Conservation (phyloP, 1,140 invertebrate species). For the Macrosteles quadrilineatus region DNA sequence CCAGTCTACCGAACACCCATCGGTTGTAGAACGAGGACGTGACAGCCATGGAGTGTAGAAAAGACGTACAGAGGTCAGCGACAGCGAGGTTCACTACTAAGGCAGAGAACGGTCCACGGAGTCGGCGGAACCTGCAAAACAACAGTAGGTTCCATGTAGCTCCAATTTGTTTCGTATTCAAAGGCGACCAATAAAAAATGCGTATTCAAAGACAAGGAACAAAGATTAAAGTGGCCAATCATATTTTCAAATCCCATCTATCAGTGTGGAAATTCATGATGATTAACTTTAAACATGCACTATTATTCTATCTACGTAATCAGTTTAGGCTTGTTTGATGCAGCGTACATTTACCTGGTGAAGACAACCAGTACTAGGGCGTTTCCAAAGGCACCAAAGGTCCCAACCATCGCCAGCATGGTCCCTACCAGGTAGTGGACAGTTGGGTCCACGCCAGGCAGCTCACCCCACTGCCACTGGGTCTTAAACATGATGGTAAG, state of each 20-base stretch:
- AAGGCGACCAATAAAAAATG: not conserved
- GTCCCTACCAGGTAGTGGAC: conserved; percentile 45
- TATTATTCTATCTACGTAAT: too few relatives aligned
- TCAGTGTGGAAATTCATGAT: too few relatives aligned
- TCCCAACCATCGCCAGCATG: conserved; percentile 45
- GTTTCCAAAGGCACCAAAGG: conserved; percentile 47
- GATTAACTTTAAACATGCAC: too few relatives aligned
- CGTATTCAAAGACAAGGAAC: not conserved
- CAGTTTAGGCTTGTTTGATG: too few relatives aligned
- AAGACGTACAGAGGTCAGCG: conserved; percentile 48
- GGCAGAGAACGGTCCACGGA: conserved; percentile 48
- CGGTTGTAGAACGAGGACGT: conserved; percentile 49
- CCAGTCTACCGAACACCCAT: conserved; percentile 48
- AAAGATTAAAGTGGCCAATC: not conserved
- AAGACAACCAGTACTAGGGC: conserved; percentile 50
- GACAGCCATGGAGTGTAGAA: conserved; percentile 50
- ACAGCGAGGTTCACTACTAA: conserved; percentile 51
- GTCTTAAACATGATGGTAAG: not conserved
- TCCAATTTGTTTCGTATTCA: not conserved
- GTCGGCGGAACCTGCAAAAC: conserved; percentile 46
- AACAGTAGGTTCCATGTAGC: not conserved
- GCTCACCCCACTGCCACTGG: not conserved
- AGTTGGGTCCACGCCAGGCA: conserved; percentile 15
- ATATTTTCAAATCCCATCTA: too few relatives aligned
- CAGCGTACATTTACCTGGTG: conserved; percentile 49